Conservation (phyloP, 2,113 vertebrate genomes). For the Cairina moschata region DNA sequence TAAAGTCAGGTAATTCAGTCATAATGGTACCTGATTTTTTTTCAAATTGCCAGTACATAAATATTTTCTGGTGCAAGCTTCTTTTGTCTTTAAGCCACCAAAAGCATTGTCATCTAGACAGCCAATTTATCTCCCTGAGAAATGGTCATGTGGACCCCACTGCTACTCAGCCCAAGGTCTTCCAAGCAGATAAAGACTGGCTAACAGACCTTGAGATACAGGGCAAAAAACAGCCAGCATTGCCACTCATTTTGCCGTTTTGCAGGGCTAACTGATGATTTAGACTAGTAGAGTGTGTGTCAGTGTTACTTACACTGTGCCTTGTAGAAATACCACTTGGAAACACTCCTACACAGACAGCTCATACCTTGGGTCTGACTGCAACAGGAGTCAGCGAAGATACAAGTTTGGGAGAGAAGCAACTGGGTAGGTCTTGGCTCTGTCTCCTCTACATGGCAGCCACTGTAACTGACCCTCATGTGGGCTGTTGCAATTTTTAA, state of each 20-base stretch:
- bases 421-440: not conserved
- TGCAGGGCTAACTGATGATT: not conserved
- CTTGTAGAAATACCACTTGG: not conserved
- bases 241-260: not conserved
- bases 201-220: not conserved
- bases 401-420: not conserved
- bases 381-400: rapidly evolving
- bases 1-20: not conserved
- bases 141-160: rapidly evolving
- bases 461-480: not conserved
- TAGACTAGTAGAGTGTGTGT: not conserved
- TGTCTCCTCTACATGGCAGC: not conserved
- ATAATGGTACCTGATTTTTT: not conserved
- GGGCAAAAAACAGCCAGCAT: not conserved
- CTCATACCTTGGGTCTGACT: slow-evolving; percentile 2
- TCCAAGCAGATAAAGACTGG: not conserved
- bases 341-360: slow-evolving; percentile 43
- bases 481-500: slow-evolving; percentile 19
- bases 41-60: not conserved
- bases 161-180: not conserved
- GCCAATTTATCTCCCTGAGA: not conserved
- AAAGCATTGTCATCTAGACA: not conserved
- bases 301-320: not conserved
- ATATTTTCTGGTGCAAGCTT: not conserved
- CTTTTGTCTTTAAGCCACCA: not conserved